A percentile compares a stretch with the other conserved stretches of the same genome.
These are phyloP conservation scores for Sakesphorus luctuosus DNA, from an alignment of 2,113 vertebrate genomes.

Conservation along the genomic window DNA sequence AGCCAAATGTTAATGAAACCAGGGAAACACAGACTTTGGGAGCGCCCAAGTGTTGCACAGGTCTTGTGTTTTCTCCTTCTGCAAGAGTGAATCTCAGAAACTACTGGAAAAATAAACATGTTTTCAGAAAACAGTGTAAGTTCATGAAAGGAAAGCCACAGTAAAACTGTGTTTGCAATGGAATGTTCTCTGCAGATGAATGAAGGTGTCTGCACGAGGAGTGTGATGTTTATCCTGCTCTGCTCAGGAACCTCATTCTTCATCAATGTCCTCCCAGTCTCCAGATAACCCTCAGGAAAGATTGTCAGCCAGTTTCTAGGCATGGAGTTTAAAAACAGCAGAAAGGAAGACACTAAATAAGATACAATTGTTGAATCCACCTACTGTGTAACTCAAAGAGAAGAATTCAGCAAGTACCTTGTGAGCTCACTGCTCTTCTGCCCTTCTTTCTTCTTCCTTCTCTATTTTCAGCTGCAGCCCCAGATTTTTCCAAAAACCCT, in stretches of 20 bases:
- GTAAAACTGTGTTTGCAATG: neutral
- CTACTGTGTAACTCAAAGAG: neutral
- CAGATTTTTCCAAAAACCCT: constrained; percentile 84
- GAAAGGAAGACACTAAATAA: neutral
- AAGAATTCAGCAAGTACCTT: neutral
- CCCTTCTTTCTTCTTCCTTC: neutral
- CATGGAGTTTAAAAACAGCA: neutral
- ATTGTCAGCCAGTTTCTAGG: neutral
- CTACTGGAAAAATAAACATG: neutral
- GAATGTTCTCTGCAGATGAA: neutral
- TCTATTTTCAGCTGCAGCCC: constrained; percentile 80
- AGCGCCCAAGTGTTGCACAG: neutral
- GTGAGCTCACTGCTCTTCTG: neutral
- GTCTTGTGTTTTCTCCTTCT: neutral
- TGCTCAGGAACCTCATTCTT: neutral
- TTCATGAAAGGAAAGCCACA: neutral
- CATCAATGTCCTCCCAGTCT: neutral
- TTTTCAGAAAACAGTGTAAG: neutral
- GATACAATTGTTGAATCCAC: neutral
- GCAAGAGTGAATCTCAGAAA: neutral
- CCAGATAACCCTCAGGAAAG: neutral
- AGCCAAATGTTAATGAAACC: neutral
- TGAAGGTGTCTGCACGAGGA: neutral
- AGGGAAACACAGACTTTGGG: neutral
- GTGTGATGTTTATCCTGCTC: neutral